Conservation (phyloP, 2,888 invertebrate species). For the Stegana nigrithorax region DNA sequence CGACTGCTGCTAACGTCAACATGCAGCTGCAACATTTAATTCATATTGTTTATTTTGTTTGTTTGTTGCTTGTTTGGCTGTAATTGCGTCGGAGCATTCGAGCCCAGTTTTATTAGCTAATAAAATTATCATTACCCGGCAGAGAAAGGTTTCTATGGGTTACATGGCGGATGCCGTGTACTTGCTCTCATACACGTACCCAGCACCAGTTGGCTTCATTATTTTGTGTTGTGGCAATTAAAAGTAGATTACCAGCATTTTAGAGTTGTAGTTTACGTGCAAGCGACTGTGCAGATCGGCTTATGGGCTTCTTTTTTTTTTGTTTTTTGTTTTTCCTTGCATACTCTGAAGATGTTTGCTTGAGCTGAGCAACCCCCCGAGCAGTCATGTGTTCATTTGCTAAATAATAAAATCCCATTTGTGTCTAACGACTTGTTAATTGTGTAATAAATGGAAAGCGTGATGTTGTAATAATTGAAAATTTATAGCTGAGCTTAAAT, state of each 20-base stretch:
- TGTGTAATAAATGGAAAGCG: slow-evolving; percentile 59
- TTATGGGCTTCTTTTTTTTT: slow-evolving; percentile 25
- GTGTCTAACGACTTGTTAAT: slow-evolving; percentile 55
- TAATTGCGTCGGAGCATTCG: not conserved
- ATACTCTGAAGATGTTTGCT: not conserved
- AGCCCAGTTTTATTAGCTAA: slow-evolving; percentile 16
- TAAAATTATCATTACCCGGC: slow-evolving; percentile 29
- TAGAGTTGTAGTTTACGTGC: not conserved
- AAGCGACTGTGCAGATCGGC: not conserved
- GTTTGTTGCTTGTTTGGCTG: not conserved
- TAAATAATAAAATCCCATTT: slow-evolving; percentile 24
- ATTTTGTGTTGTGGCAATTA: slow-evolving; percentile 43
- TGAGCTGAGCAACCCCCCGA: not conserved
- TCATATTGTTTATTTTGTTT: not conserved
- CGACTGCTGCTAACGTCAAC: not conserved
- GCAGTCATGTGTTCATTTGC: not conserved
- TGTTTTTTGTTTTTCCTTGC: slow-evolving; percentile 29
- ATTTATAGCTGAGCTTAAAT: slow-evolving; percentile 34
- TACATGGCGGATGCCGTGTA: too few species aligned
- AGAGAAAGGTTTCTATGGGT: not conserved
- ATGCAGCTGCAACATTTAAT: slow-evolving; percentile 2
- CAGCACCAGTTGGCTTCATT: not conserved
- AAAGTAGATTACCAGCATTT: slow-evolving; percentile 46
- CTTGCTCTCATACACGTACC: too few species aligned
- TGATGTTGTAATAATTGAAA: slow-evolving; percentile 57